Evolutionary conservation across 2,113 vertebrate genomes (phyloP), one percentile per base, ranked within the genome.

Genomic region (Podiceps cristatus): DNA sequence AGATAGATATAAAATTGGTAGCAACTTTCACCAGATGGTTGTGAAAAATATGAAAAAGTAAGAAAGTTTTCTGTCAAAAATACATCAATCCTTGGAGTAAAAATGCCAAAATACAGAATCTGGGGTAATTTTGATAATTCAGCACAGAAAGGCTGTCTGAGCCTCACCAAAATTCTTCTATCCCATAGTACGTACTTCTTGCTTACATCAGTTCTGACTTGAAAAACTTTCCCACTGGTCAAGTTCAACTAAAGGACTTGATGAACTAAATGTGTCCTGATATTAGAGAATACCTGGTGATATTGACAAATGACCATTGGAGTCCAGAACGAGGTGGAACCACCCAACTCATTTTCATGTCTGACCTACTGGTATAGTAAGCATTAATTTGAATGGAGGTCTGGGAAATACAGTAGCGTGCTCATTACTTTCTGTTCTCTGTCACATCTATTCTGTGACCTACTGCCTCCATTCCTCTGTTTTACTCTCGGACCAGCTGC

Each of bases 401-500:
- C 82, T 96, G 94, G 62, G 62, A 63, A 98, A 98, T 86, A 37
- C 28, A 55, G 18, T 52, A 82, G 44, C 76, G 88, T 96, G 82
- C 91, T 98, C 95, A 96, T 98, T 98, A 93, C 93, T 91, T 97
- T 94, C 94, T 94, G 42, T 91, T 94, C 85, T 93, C 96, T 97
- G 86, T 90, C 35, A 82, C 86, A 96, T 97, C 79, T 96, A 76
- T 96, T 94, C 95, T 93, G 58, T 95, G 97, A 97, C 96, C 94
- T 95, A 90, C 90, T 96, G 78, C 60, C 96, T 96, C 84, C 66
- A 4, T 96, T 98, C 93, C 94, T 97, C 93, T 88, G 81, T 93
- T 97, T 98, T 97, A 97, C 95, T 97, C 93, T 97, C 1, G 0
- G 79, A 94, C 91, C 74, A 93, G 97, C 88, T 93, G 92, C 50